phyloP scores from a whole-genome alignment of 1,140 invertebrate species.

The Dreissena polymorpha region DNA sequence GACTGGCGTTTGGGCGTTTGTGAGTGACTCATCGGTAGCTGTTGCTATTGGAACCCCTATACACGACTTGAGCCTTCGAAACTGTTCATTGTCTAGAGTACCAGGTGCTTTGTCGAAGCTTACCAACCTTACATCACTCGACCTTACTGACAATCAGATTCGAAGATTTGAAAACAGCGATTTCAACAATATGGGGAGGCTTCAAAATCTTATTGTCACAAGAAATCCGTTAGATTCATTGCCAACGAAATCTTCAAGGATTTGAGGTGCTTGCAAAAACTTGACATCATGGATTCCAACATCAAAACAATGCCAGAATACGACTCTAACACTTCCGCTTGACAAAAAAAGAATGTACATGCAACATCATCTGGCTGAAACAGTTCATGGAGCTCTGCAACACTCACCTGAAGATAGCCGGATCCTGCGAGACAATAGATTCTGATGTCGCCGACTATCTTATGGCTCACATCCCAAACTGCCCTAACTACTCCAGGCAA shows the following conservation, averaged over 20 bases:
- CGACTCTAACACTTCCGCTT: slow-evolving; percentile 18
- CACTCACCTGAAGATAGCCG: slow-evolving; percentile 15
- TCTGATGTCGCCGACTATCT: slow-evolving; percentile 17
- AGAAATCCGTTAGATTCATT: slow-evolving; percentile 46
- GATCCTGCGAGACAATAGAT: slow-evolving; percentile 47
- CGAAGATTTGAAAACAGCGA: slow-evolving; percentile 50
- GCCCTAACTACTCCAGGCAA: slow-evolving; percentile 27
- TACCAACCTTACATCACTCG: slow-evolving; percentile 31
- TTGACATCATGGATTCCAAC: slow-evolving; percentile 36
- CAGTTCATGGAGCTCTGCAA: slow-evolving; percentile 34
- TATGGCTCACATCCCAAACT: background rate
- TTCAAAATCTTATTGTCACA: slow-evolving; percentile 22
- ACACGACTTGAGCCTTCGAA: slow-evolving; percentile 23
- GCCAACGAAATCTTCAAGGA: slow-evolving; percentile 49
- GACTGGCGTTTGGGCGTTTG: slow-evolving; percentile 35
- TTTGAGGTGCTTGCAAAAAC: slow-evolving; percentile 3
- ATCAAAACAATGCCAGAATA: slow-evolving; percentile 35
- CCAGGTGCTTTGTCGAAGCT: slow-evolving; percentile 43
- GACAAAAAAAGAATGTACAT: slow-evolving; percentile 46
- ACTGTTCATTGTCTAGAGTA: slow-evolving; percentile 40
- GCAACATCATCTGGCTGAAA: slow-evolving; percentile 48
- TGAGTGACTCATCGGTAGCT: slow-evolving; percentile 40
- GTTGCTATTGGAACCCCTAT: slow-evolving; percentile 23
- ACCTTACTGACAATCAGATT: slow-evolving; percentile 41
- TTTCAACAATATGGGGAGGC: slow-evolving; percentile 31